Percentiles rank a stretch among this genome's conserved stretches.
Evolutionary conservation across 2,113 vertebrate species (phyloP).

Genomic region (Piprites chloris): DNA sequence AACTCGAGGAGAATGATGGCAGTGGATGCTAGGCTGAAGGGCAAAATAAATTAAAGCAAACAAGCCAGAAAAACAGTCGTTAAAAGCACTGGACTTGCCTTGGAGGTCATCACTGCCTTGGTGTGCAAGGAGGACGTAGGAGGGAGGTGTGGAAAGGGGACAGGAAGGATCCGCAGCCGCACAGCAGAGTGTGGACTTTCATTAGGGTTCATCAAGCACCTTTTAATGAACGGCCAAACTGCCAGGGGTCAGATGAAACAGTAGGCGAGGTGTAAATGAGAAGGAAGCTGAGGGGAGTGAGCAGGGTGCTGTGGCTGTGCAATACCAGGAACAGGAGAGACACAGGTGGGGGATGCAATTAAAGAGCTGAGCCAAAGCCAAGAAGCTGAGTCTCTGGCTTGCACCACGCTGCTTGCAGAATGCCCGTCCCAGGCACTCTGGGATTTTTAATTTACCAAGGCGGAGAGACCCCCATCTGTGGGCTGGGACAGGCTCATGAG

Average conservation of each 20-base stretch:
- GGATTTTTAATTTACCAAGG: background rate
- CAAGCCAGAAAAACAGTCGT: background rate
- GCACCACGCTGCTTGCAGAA: background rate
- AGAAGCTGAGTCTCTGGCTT: background rate
- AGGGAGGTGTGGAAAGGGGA: background rate
- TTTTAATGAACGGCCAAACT: background rate
- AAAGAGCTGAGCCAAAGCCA: background rate
- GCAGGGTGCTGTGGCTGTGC: background rate
- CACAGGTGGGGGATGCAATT: background rate
- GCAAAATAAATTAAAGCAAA: slow-evolving; percentile 8
- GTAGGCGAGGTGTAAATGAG: background rate
- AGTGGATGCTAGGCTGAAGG: background rate
- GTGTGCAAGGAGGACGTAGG: rapidly evolving
- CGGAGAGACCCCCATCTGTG: background rate
- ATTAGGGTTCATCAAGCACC: background rate
- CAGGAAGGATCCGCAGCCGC: rapidly evolving
- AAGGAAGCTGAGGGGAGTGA: background rate
- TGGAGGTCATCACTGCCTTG: background rate
- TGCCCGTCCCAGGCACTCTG: background rate
- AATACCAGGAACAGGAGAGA: background rate
- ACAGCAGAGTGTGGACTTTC: background rate
- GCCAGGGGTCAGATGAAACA: background rate
- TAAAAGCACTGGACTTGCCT: background rate
- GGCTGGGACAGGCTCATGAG: background rate
- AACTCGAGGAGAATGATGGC: background rate